Conservation (phyloP, 2,888 invertebrate genomes). For the Platycheirus rosarum region DNA sequence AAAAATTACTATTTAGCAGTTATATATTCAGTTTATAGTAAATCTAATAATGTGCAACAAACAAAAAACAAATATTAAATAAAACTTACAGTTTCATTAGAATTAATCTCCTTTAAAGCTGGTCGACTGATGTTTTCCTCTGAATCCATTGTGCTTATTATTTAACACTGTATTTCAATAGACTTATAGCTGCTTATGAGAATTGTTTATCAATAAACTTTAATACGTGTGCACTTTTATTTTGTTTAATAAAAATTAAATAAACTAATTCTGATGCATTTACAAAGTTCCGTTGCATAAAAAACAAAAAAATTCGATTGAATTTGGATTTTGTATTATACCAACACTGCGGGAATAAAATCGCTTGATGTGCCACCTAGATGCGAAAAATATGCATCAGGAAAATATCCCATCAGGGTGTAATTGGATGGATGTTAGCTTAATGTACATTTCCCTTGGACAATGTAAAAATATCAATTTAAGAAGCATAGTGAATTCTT, state of each 20-base stretch:
- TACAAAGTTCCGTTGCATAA: conserved; percentile 66
- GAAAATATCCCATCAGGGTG: too few species aligned
- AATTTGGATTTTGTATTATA: conserved; percentile 20
- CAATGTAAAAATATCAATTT: too few species aligned
- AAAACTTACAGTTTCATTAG: conserved; percentile 60
- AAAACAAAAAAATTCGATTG: conserved; percentile 70
- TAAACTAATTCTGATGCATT: conserved; percentile 14
- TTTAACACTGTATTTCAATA: background rate
- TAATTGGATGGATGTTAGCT: too few species aligned
- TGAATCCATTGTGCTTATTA: conserved; percentile 38
- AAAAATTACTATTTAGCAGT: too few species aligned
- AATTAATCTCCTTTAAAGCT: conserved; percentile 63
- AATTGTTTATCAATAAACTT: background rate
- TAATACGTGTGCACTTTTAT: background rate
- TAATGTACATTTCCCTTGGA: too few species aligned
- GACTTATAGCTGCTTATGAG: background rate
- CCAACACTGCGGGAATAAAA: conserved; percentile 42
- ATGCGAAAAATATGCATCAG: too few species aligned
- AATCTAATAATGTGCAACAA: too few species aligned
- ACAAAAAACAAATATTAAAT: background rate
- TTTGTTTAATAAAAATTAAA: conserved; percentile 13
- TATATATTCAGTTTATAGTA: too few species aligned
- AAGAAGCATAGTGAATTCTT: too few species aligned
- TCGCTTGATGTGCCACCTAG: conserved; percentile 41
- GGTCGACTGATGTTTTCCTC: conserved; percentile 52